These are phyloP conservation scores for Agrypnia vestita DNA, from an alignment of 1,140 invertebrate species.

Conservation along the genomic window DNA sequence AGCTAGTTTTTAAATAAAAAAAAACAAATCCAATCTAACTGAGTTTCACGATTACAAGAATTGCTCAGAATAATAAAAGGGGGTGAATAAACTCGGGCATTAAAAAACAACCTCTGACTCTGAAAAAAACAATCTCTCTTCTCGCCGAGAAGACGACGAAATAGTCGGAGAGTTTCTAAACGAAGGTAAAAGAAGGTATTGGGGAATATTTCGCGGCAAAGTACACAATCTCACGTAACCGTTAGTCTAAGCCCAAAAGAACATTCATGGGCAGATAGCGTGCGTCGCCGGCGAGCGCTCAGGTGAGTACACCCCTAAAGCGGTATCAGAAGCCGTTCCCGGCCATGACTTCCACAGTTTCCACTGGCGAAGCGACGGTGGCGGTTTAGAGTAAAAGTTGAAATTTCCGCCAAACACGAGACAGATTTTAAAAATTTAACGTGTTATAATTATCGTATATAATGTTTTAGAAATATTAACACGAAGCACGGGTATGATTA, in stretches of 20 bases:
- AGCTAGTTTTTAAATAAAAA: no score
- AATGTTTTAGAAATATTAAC: no score
- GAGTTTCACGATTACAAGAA: no score
- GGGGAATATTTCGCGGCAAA: conserved; percentile 23
- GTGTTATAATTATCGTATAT: no score
- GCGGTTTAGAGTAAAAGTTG: background rate
- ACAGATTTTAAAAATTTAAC: no score
- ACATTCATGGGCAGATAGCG: conserved; percentile 42
- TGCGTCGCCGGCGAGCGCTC: conserved; percentile 11
- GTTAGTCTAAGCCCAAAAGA: conserved; percentile 38
- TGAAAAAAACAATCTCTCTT: no score
- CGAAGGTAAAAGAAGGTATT: conserved; percentile 15
- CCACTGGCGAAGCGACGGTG: conserved; percentile 7
- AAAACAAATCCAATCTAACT: no score
- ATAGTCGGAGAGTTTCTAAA: conserved; percentile 15
- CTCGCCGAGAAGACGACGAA: conserved; percentile 6
- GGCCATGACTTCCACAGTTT: conserved; percentile 31
- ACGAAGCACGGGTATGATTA: no score
- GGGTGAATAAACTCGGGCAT: no score
- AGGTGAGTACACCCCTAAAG: conserved; percentile 30
- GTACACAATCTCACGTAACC: conserved; percentile 38
- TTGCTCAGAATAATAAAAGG: background rate
- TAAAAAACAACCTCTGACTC: no score
- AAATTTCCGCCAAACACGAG: background rate
- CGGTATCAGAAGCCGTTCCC: conserved; percentile 27